phyloP scores from a whole-genome alignment of 2,113 vertebrate genomes.

The Galeopterus variegatus region DNA sequence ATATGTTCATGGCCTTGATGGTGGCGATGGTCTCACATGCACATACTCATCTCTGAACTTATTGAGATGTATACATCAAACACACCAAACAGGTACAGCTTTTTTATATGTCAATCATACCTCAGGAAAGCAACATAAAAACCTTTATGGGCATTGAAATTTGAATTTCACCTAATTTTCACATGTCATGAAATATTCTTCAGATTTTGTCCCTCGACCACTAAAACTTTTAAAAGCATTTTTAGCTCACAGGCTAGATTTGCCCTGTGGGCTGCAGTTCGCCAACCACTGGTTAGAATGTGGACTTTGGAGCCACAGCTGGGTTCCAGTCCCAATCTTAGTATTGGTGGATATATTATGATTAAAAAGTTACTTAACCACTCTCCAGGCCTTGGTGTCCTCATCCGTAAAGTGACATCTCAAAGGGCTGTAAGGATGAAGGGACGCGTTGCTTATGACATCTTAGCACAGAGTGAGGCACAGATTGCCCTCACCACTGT shows the following conservation, averaged over 20 bases:
- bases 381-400: background rate
- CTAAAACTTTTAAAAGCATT: background rate
- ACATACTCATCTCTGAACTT: background rate
- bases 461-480: background rate
- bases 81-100: background rate
- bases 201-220: fast-evolving
- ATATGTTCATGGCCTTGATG: background rate
- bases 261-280: background rate
- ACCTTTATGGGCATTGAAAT: background rate
- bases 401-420: background rate
- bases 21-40: background rate
- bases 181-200: background rate
- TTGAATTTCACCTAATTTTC: background rate
- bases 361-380: background rate
- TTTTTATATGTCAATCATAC: background rate
- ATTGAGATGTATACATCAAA: background rate
- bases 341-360: background rate
- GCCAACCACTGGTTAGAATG: background rate
- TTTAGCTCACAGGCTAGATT: background rate
- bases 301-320: background rate
- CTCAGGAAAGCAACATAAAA: background rate
- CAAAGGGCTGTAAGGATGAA: background rate
- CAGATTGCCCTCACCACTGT: background rate
- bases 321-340: background rate
- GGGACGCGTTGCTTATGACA: background rate